Percentiles rank a stretch among this genome's conserved stretches.
phyloP scores from a whole-genome alignment of 2,888 invertebrate genomes.

The Dryobota labecula region DNA sequence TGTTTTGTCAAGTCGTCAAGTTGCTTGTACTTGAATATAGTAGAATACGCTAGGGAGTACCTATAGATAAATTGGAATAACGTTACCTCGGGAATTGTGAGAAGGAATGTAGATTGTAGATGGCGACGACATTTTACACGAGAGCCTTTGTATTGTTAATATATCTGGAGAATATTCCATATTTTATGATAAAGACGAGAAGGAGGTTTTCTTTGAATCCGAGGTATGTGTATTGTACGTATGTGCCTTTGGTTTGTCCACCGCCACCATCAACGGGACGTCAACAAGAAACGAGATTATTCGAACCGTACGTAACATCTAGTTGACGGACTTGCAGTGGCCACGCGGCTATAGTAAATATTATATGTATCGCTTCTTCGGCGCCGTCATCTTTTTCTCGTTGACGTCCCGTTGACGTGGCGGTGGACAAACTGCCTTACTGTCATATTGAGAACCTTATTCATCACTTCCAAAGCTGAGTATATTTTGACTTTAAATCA shows the following conservation, averaged over 20 bases:
- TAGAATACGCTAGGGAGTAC: conserved; percentile 27
- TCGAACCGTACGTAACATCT: too few species aligned
- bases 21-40: neutral
- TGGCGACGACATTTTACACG: conserved; percentile 31
- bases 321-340: too few species aligned
- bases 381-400: too few species aligned
- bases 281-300: too few species aligned
- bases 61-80: conserved; percentile 15
- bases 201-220: conserved; percentile 8
- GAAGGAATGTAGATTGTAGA: conserved; percentile 25
- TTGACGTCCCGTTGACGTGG: too few species aligned
- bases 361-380: too few species aligned
- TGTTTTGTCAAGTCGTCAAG: neutral
- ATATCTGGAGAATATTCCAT: conserved; percentile 52
- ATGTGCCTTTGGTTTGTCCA: neutral
- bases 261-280: too few species aligned
- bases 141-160: conserved; percentile 46
- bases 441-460: neutral
- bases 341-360: too few species aligned
- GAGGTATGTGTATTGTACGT: neutral
- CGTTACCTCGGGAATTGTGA: conserved; percentile 32
- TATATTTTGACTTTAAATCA: neutral
- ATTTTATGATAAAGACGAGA: conserved; percentile 59
- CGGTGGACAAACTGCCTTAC: neutral
- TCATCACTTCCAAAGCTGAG: neutral